Conservation (phyloP, 2,888 invertebrate genomes). For the Lithophane ornitopus region DNA sequence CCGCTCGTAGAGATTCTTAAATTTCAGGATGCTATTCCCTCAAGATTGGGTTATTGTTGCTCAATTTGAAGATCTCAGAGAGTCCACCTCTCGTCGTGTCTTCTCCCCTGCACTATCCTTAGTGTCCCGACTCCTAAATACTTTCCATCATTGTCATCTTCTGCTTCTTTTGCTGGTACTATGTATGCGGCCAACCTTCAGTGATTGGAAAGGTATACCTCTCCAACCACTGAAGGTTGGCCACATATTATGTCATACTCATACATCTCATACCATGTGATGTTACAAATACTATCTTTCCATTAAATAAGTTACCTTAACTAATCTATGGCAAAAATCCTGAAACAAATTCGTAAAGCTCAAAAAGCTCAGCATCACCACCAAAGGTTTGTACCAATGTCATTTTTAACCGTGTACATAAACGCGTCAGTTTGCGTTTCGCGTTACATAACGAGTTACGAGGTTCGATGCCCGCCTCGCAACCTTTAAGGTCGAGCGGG, state of each 20-base stretch:
- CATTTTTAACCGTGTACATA: conserved; percentile 59
- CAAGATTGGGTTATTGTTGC: background rate
- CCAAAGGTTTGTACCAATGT: conserved; percentile 28
- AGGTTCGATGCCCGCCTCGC: conserved; percentile 84
- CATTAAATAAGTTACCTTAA: background rate
- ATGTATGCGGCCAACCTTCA: no score
- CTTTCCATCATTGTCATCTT: background rate
- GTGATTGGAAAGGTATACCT: no score
- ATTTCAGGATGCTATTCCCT: background rate
- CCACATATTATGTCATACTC: background rate
- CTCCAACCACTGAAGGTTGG: background rate
- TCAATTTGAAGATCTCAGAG: background rate
- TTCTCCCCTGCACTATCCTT: background rate
- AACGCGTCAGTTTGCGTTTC: conserved; percentile 79
- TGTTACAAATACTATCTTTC: background rate
- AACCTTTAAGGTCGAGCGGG: conserved; percentile 86
- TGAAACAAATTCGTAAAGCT: conserved; percentile 9
- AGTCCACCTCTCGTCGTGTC: background rate
- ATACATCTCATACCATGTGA: background rate
- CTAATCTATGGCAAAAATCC: background rate
- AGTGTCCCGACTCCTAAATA: background rate
- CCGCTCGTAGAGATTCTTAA: conserved; percentile 11
- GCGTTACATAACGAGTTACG: conserved; percentile 82
- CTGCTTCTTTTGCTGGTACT: background rate
- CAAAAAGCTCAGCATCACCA: conserved; percentile 26